These are phyloP conservation scores for Zootoca vivipara DNA, from an alignment of 2,113 vertebrate genomes.

Conservation along the genomic window DNA sequence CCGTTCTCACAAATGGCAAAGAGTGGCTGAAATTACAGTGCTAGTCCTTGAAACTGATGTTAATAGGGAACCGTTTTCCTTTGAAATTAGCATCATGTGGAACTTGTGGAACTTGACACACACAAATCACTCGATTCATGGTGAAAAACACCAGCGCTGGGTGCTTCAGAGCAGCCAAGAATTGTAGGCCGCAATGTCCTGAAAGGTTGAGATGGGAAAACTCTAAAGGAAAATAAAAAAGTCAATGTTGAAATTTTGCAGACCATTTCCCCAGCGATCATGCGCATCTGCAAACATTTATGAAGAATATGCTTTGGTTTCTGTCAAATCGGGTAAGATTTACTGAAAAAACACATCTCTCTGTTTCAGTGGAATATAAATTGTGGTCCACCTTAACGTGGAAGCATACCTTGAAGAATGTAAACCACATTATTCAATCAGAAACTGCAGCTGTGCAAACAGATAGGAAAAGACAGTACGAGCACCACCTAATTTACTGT, in stretches of 20 bases:
- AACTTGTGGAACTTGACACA: constrained; percentile 48
- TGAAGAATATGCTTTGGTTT: constrained; percentile 44
- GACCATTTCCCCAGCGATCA: constrained; percentile 32
- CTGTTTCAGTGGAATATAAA: constrained; percentile 49
- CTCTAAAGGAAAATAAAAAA: constrained; percentile 7
- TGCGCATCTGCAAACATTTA: constrained; percentile 45
- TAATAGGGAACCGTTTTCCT: constrained; percentile 34
- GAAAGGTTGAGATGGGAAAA: constrained; percentile 46
- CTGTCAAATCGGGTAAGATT: constrained; percentile 28
- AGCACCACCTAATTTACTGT: constrained; percentile 20
- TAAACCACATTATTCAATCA: constrained; percentile 54
- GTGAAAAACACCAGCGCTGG: constrained; percentile 17
- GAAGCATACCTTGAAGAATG: constrained; percentile 53
- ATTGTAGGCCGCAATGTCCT: constrained; percentile 40
- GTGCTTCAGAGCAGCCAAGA: constrained; percentile 35
- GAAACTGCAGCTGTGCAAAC: constrained; percentile 67
- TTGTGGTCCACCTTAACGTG: constrained; percentile 16
- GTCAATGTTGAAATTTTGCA: constrained; percentile 45
- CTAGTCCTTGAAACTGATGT: constrained; percentile 58
- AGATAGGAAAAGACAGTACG: constrained; percentile 34
- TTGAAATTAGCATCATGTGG: constrained; percentile 44
- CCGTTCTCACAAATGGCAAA: constrained; percentile 26
- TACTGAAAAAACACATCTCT: constrained; percentile 32
- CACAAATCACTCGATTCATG: constrained; percentile 43
- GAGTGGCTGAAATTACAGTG: constrained; percentile 48